Base-by-base conservation (phyloP, 2,797 vertebrate species). In the Pipistrellus nathusii region DNA sequence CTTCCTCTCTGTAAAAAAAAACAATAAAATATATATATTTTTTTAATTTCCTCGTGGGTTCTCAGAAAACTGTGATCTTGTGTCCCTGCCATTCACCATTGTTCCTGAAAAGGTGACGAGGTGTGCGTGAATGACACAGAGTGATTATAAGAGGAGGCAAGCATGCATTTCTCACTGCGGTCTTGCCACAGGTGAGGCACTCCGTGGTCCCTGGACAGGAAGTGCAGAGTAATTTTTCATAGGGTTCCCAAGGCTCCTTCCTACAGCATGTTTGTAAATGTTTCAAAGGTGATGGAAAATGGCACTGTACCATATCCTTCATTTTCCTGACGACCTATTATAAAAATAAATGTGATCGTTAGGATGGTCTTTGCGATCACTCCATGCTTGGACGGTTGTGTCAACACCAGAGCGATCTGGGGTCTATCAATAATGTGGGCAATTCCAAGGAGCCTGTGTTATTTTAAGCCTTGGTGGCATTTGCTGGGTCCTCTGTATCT, bases 271-370 rank as follows among this genome's bases (percentile, higher is more conserved):
- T 82, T 51, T 82, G 77, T 82, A 64, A 93, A 59, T 62, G 44
- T 78, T 13, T 41, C 82, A 27, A 6, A 71, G 38, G 44, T 55
- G 75, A 66, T 10, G 30, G 64, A 32, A 90, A 88, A 17, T 32
- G 46, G 78, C 44, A 14, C 14, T 4, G 0, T 8, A 30, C 57
- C 5, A 0, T 0, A 15, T 25, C 80, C 76, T 93, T 85, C 82
- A 51, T 84, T 86, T 85, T 92, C 91, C 95, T 81, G 93, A 92
- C 76, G 86, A 51, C 68, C n/a, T 77, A 59, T 95, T 87, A 23
- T 30, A 20, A 66, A 82, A 76, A 64, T 78, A 77, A 72, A 32
- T 8, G 51, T 9, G 5, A 20, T 66, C 48, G 2, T 13, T 2
- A 17, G 0, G 13, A 30, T 8, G 71, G 48, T 53, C 78, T 62